Evolutionary conservation across 2,797 vertebrate genomes (phyloP).

Genomic region (Danio tinwini): DNA sequence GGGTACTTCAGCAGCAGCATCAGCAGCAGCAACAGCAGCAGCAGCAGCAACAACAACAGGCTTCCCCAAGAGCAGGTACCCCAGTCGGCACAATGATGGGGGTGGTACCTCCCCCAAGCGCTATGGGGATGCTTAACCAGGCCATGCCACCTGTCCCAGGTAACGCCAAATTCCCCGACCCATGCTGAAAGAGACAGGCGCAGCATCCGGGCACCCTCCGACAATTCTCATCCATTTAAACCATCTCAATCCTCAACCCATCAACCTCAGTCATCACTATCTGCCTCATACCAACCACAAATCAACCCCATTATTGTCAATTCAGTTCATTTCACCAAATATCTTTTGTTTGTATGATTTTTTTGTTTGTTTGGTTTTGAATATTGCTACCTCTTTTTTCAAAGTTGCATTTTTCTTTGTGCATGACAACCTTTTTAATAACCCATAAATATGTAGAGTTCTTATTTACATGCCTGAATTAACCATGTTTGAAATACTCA

Average conservation of each 20-base stretch:
- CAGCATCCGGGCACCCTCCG: slow-evolving; percentile 70
- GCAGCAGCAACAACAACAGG: slow-evolving; percentile 92
- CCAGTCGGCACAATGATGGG: slow-evolving; percentile 97
- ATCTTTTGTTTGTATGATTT: slow-evolving; percentile 3
- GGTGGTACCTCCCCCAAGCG: slow-evolving; percentile 96
- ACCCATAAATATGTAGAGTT: slow-evolving; percentile 29
- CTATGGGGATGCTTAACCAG: slow-evolving; percentile 99
- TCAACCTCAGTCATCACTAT: slow-evolving; percentile 22
- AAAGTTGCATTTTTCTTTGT: slow-evolving; percentile 64
- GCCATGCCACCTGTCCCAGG: slow-evolving; percentile 98
- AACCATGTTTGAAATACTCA: slow-evolving; percentile 2
- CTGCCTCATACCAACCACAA: neutral
- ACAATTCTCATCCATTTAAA: slow-evolving; percentile 33
- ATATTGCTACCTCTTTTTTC: slow-evolving; percentile 44
- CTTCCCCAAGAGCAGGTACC: slow-evolving; percentile 98
- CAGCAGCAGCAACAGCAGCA: slow-evolving; percentile 77
- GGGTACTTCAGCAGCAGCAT: slow-evolving; percentile 87
- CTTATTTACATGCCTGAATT: neutral
- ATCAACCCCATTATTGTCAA: slow-evolving; percentile 15
- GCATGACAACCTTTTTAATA: slow-evolving; percentile 62
- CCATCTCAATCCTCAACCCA: slow-evolving; percentile 29
- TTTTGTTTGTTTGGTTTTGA: neutral
- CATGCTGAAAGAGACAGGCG: slow-evolving; percentile 74
- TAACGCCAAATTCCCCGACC: slow-evolving; percentile 78
- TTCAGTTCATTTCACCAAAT: slow-evolving; percentile 26